phyloP scores from a whole-genome alignment of 2,113 vertebrate species.

The Misgurnus mizolepis region DNA sequence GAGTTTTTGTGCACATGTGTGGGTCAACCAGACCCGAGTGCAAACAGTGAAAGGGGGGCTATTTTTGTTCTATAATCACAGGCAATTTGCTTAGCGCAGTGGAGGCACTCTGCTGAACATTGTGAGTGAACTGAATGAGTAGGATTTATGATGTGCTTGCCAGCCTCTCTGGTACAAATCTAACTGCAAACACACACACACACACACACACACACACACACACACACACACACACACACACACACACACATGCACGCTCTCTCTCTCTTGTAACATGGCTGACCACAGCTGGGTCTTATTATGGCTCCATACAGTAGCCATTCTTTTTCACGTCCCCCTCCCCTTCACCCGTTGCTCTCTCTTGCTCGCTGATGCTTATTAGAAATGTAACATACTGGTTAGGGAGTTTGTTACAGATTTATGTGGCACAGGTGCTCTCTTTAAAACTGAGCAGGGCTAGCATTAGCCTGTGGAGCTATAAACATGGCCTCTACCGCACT shows the following conservation, averaged over 20 bases:
- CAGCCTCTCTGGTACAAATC: conserved; percentile 66
- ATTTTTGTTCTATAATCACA: conserved; percentile 62
- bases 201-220: conserved; percentile 26
- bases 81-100: conserved; percentile 62
- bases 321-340: conserved; percentile 86
- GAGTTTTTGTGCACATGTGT: conserved; percentile 31
- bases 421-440: conserved; percentile 84
- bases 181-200: conserved; percentile 50
- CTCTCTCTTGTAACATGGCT: conserved; percentile 64
- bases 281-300: conserved; percentile 94
- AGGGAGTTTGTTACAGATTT: conserved; percentile 85
- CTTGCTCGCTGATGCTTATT: conserved; percentile 86
- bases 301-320: conserved; percentile 83
- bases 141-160: conserved; percentile 71
- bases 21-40: conserved; percentile 16
- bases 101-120: conserved; percentile 48
- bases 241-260: conserved; percentile 30
- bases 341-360: conserved; percentile 50
- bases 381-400: conserved; percentile 86
- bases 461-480: conserved; percentile 51
- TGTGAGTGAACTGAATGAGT: conserved; percentile 60
- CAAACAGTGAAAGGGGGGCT: conserved; percentile 27
- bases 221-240: conserved; percentile 12
- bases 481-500: conserved; percentile 40
- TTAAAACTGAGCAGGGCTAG: conserved; percentile 66